These are phyloP conservation scores for Myrmophylax atrothorax DNA, from an alignment of 2,113 vertebrate species.

Conservation along the genomic window DNA sequence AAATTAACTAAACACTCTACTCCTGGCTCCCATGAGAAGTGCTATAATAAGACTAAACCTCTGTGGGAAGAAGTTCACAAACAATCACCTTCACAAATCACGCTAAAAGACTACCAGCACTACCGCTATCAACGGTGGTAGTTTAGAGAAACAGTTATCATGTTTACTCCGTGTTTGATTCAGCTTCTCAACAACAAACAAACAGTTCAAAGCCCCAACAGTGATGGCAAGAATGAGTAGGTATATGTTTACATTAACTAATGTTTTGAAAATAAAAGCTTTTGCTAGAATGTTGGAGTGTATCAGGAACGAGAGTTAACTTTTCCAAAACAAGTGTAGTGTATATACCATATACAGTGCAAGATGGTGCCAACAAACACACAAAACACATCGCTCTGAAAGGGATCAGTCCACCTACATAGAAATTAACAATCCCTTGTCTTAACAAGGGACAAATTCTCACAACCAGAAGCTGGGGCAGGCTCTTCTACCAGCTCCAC, in stretches of 20 bases:
- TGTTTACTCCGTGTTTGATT: not conserved
- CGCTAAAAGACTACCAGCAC: not conserved
- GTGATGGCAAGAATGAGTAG: not conserved
- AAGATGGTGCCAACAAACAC: not conserved
- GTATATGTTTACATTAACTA: not conserved
- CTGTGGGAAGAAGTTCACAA: not conserved
- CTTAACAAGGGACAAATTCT: not conserved
- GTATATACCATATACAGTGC: not conserved
- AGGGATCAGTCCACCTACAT: not conserved
- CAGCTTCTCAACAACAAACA: not conserved
- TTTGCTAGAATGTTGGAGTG: not conserved
- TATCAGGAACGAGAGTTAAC: not conserved
- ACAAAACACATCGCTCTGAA: not conserved
- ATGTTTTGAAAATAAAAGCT: not conserved
- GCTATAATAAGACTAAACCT: not conserved
- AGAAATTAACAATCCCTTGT: not conserved
- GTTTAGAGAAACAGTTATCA: not conserved
- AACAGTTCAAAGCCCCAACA: not conserved
- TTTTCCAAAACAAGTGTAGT: not conserved
- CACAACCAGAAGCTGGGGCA: not conserved
- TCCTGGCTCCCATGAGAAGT: not conserved
- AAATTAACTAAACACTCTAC: not conserved
- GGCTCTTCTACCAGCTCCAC: not conserved
- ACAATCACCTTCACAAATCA: not conserved
- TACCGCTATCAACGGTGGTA: not conserved